Conservation (phyloP, 2,888 invertebrate species). For the Fragum sueziense region DNA sequence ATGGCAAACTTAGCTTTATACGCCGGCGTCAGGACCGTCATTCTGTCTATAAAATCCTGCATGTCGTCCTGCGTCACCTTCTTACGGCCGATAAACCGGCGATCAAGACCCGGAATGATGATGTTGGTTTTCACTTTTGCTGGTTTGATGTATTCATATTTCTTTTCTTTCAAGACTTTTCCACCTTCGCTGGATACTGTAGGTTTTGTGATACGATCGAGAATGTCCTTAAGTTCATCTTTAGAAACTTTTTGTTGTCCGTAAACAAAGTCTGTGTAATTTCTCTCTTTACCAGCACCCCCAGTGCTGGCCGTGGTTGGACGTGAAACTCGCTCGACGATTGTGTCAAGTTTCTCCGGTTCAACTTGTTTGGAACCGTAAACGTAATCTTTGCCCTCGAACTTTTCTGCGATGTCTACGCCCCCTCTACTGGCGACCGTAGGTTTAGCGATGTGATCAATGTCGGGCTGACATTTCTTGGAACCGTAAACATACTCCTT, state of each 20-base stretch:
- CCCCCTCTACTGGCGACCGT: conserved; percentile 70
- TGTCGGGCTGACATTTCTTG: conserved; percentile 53
- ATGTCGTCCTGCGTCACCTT: conserved; percentile 64
- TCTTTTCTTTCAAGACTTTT: conserved; percentile 63
- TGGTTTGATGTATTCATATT: conserved; percentile 68
- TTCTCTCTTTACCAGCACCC: conserved; percentile 69
- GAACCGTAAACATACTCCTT: conserved; percentile 69
- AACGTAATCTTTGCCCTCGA: conserved; percentile 66
- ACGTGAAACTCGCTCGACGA: conserved; percentile 69
- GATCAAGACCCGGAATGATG: conserved; percentile 70
- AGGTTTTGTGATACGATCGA: conserved; percentile 68
- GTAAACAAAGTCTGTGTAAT: conserved; percentile 69
- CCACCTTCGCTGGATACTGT: conserved; percentile 70
- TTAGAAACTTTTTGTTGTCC: conserved; percentile 67
- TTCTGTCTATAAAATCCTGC: conserved; percentile 69
- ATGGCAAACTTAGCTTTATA: conserved; percentile 71
- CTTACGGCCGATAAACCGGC: conserved; percentile 67
- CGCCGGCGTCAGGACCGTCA: conserved; percentile 73
- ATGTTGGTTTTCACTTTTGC: conserved; percentile 72
- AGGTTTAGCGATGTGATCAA: conserved; percentile 61
- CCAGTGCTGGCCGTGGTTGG: conserved; percentile 75
- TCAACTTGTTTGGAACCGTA: conserved; percentile 65
- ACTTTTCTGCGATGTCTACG: conserved; percentile 67
- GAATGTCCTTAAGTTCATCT: conserved; percentile 69
- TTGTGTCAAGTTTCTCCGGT: conserved; percentile 59